Percentiles rank a stretch among this genome's conserved stretches.
Evolutionary conservation across 2,797 vertebrate species (phyloP).

Genomic region (Smutsia temminckii): DNA sequence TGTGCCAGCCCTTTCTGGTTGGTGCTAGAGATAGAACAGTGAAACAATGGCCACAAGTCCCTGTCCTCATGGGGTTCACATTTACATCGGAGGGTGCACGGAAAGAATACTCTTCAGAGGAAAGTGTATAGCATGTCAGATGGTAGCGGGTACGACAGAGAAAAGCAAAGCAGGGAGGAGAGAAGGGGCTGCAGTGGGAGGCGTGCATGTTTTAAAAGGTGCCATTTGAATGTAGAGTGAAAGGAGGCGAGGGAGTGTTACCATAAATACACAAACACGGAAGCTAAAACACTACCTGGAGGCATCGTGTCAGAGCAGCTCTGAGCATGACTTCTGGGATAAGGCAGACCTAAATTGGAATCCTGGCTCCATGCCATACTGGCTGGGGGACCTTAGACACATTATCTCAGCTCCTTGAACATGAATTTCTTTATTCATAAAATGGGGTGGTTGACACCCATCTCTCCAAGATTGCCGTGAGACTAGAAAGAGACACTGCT

Average conservation of each 20-base stretch:
- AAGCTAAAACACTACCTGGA: background rate
- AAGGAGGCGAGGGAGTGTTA: background rate
- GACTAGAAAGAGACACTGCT: background rate
- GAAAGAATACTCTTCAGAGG: background rate
- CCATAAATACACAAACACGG: background rate
- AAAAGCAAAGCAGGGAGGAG: background rate
- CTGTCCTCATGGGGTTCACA: background rate
- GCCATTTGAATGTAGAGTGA: background rate
- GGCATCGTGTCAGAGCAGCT: background rate
- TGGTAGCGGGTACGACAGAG: background rate
- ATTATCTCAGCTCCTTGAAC: background rate
- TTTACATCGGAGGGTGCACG: background rate
- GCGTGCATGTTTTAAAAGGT: background rate
- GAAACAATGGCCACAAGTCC: background rate
- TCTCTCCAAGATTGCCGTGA: background rate
- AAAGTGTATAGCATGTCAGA: background rate
- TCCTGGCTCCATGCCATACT: background rate
- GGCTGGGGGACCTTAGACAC: background rate
- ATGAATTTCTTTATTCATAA: background rate
- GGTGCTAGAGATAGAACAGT: background rate
- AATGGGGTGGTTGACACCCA: background rate
- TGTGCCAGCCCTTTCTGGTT: background rate
- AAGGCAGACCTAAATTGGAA: background rate
- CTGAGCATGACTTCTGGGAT: background rate
- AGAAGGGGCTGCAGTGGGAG: too few species aligned